Conservation (phyloP, 1,140 invertebrate species). For the Diuraphis noxia region DNA sequence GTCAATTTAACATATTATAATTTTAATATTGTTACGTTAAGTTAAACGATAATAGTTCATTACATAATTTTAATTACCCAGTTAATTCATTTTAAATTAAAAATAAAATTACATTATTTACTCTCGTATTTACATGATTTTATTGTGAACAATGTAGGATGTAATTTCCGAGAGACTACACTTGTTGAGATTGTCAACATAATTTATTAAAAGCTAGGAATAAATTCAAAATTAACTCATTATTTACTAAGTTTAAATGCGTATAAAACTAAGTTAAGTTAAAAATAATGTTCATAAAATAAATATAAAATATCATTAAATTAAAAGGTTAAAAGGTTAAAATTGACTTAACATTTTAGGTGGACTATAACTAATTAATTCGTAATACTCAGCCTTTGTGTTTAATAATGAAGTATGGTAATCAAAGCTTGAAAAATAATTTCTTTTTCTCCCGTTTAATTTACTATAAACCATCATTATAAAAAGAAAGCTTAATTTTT, state of each 20-base stretch:
- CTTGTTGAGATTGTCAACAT: background rate
- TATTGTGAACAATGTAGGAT: background rate
- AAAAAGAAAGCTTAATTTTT: too few relatives aligned
- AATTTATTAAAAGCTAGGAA: background rate
- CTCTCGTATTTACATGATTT: background rate
- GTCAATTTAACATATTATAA: too few relatives aligned
- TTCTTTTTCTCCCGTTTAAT: background rate
- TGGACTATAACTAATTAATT: slow-evolving; percentile 1
- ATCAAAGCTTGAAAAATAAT: background rate
- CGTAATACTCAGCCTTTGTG: background rate
- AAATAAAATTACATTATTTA: background rate
- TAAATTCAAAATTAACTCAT: background rate
- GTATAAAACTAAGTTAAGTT: background rate
- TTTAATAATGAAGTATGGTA: background rate
- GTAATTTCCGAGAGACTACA: background rate
- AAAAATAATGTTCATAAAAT: background rate
- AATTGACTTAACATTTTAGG: background rate
- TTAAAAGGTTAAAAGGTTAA: background rate
- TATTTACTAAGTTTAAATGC: background rate
- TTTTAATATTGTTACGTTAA: background rate
- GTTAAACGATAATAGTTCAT: background rate
- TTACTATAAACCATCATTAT: background rate
- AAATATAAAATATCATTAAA: slow-evolving; percentile 1
- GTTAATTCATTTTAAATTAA: background rate
- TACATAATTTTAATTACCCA: background rate